A percentile compares a stretch with the other conserved stretches of the same genome.
Evolutionary conservation across 1,140 invertebrate genomes (phyloP).

Genomic region (Bombus confusus): DNA sequence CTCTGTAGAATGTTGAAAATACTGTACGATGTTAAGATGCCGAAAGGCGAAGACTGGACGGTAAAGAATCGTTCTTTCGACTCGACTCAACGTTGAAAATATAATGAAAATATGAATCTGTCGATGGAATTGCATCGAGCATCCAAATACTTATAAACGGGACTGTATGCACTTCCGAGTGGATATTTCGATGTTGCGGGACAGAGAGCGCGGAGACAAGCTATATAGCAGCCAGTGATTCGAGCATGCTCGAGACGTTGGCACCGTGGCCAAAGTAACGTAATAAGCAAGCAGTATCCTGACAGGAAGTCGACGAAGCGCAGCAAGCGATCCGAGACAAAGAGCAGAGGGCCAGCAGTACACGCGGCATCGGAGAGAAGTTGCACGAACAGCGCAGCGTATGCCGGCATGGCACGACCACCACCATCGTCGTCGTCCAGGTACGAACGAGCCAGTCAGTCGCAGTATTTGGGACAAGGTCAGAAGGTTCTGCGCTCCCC

Average conservation of each 20-base stretch:
- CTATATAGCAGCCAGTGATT: not conserved
- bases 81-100: not conserved
- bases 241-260: not conserved
- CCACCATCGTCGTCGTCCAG: constrained; percentile 34
- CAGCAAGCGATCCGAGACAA: constrained; percentile 58
- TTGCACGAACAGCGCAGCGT: constrained; percentile 12
- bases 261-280: constrained; percentile 16
- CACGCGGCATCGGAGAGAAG: constrained; percentile 17
- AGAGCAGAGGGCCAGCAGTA: constrained; percentile 47
- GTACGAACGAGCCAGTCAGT: constrained; percentile 62
- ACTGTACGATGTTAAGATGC: no score
- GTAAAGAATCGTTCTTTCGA: no score
- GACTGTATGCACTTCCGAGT: not conserved
- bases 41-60: no score
- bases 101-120: not conserved
- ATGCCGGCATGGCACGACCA: constrained; percentile 11
- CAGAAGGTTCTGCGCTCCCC: constrained; percentile 76
- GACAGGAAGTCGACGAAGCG: constrained; percentile 57
- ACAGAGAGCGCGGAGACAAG: no score
- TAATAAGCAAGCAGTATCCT: not conserved
- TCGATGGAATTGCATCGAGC: not conserved
- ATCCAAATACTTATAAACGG: not conserved
- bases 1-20: no score
- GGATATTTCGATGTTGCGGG: not conserved
- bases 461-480: constrained; percentile 82